Evolutionary conservation across 2,888 invertebrate genomes (phyloP), one percentile per base, ranked within the genome.

Genomic region (Diaperis boleti): DNA sequence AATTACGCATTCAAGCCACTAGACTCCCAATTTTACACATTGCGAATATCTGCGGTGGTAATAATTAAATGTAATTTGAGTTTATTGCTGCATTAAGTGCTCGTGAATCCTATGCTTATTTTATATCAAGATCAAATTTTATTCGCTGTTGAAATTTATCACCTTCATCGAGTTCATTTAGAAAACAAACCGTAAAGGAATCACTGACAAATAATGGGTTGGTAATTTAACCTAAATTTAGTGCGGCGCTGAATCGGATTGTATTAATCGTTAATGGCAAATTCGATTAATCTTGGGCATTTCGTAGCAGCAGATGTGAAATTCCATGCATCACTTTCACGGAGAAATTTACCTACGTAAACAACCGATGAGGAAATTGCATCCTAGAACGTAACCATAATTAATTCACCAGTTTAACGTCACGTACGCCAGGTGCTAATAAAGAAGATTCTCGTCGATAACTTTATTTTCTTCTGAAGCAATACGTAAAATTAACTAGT

Each of bases 21-120:
- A 41, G 18, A 22, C 20, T 52, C 26, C 52, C 26, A 52, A 52
- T 52, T 52, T 52, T 52, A 52, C 52, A 52, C 52, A 52, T 52
- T 39, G 39, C 52, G 52, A 49, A 35, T 49, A 49, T 49, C 49
- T 33, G 49, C 35, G 49, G 52, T 11, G 39, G 22, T 15, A 52
- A 20, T 39, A 52, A 52, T 52, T 52, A 52, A 41, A 37, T 52
- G 39, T 41, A 41, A 37, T 52, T 37, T 11, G 22, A 52, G 52
- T 26, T 52, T 37, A 52, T 37, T 37, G 52, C 52, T 8, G 39
- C 26, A 52, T 39, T 52, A 52, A 39, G 18, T 39, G 47, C 47
- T 11, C 13, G 5, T 5, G 18, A 47, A 18, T 10, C 42, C 15
- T 42, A 18, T 42, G 42, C 42, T 29, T 29, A 15, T 47, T 47